Base-by-base conservation (phyloP, 2,888 invertebrate species). In the Hybos culiciformis region DNA sequence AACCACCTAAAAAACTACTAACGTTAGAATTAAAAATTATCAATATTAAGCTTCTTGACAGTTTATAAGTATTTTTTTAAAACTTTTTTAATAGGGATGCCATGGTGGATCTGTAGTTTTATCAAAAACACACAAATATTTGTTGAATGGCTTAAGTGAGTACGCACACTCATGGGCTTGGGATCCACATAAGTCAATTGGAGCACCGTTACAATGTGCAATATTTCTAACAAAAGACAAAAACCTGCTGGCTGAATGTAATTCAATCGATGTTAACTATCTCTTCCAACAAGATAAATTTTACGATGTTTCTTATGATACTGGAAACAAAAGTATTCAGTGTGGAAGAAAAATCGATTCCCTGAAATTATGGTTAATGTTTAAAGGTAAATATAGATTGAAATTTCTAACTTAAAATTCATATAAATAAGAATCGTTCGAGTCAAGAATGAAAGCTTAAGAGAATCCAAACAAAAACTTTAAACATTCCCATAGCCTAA, bases 341-440 rank as follows among this genome's bases (percentile, higher is more conserved):
- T 94, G 93, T 60, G 93, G 93, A 0, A 73, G 93, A 21, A 92
- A 92, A 71, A 74, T 87, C 42, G 93, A 94, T 61, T 80, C 85
- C 2, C 82, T 92, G 59, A 94, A 94, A 64, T 71, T 93, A 6
- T 94, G 93, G 92, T 64, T 90, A 49, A 85, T 90, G 81, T 86
- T 92, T 79, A 83, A 87, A 58, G n/a, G n/a, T n/a, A n/a, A n/a
- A n/a, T n/a, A n/a, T n/a, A n/a, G n/a, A n/a, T n/a, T n/a, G n/a
- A n/a, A n/a, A n/a, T n/a, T n/a, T n/a, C n/a, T n/a, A n/a, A n/a
- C n/a, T n/a, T n/a, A n/a, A n/a, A n/a, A n/a, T n/a, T n/a, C n/a
- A n/a, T n/a, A n/a, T n/a, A n/a, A n/a, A n/a, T n/a, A n/a, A n/a
- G n/a, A n/a, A n/a, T n/a, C n/a, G n/a, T n/a, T n/a, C n/a, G n/a